These are phyloP conservation scores for Terrapene triunguis DNA, from an alignment of 2,113 vertebrate genomes.

Conservation along the genomic window DNA sequence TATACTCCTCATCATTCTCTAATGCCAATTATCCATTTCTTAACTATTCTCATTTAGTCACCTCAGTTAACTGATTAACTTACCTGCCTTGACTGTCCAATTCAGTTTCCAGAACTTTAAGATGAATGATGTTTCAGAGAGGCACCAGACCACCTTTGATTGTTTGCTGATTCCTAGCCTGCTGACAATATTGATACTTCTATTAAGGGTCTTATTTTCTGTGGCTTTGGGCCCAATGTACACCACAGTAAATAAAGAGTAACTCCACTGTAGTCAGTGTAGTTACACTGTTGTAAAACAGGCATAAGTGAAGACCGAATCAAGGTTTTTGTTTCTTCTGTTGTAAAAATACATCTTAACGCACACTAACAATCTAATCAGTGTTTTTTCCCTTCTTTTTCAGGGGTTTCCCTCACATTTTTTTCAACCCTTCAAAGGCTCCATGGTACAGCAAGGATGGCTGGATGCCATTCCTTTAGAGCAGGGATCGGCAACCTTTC, in stretches of 20 bases:
- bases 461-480: not conserved
- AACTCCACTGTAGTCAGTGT: not conserved
- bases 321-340: not conserved
- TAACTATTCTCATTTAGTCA: not conserved
- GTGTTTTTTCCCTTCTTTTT: not conserved
- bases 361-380: not conserved
- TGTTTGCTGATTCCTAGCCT: not conserved
- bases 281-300: not conserved
- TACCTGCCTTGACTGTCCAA: not conserved
- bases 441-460: not conserved
- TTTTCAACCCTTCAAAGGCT: not conserved
- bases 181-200: not conserved
- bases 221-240: not conserved
- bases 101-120: not conserved
- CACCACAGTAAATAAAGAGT: not conserved
- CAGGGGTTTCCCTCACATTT: not conserved
- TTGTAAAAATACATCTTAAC: not conserved
- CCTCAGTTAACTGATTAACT: not conserved
- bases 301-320: not conserved
- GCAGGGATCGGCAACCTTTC: not conserved
- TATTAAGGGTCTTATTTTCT: not conserved
- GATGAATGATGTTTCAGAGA: not conserved
- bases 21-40: rapidly evolving
- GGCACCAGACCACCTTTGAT: not conserved
- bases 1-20: not conserved